Evolutionary conservation across 2,113 vertebrate genomes (phyloP).

Genomic region (Tetrax tetrax): DNA sequence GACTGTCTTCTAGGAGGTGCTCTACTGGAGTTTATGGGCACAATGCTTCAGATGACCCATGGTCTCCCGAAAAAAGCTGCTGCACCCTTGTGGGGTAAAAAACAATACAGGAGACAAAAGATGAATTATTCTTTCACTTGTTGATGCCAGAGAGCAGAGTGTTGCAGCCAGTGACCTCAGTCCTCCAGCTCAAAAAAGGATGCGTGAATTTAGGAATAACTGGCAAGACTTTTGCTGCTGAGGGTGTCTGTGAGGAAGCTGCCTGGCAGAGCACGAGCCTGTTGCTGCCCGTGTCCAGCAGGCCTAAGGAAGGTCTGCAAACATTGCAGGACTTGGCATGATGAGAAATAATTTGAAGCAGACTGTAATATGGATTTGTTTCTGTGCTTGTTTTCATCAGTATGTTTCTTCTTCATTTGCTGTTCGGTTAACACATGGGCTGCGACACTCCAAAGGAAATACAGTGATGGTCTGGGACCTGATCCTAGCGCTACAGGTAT

Average conservation of each 20-base stretch:
- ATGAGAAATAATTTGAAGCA: background rate
- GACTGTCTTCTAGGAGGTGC: background rate
- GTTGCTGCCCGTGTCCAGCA: fast-evolving
- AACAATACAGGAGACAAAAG: background rate
- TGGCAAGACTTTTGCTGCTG: background rate
- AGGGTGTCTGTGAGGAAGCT: background rate
- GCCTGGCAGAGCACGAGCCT: background rate
- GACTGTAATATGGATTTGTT: background rate
- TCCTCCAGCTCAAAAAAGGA: background rate
- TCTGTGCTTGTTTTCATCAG: background rate
- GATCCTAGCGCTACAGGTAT: background rate
- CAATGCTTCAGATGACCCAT: background rate
- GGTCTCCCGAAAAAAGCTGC: background rate
- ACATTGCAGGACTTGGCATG: background rate
- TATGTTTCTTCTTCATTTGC: background rate
- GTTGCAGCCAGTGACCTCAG: background rate
- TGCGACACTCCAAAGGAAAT: fast-evolving
- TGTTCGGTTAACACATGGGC: background rate
- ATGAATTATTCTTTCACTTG: background rate
- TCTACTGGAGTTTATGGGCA: background rate
- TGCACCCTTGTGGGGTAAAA: background rate
- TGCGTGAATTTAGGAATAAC: background rate
- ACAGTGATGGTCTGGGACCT: background rate
- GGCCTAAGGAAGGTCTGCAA: background rate
- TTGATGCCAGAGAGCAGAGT: background rate